Evolutionary conservation across 2,888 invertebrate species (phyloP), one percentile per base, ranked within the genome.

Genomic region (Sesamia inferens): DNA sequence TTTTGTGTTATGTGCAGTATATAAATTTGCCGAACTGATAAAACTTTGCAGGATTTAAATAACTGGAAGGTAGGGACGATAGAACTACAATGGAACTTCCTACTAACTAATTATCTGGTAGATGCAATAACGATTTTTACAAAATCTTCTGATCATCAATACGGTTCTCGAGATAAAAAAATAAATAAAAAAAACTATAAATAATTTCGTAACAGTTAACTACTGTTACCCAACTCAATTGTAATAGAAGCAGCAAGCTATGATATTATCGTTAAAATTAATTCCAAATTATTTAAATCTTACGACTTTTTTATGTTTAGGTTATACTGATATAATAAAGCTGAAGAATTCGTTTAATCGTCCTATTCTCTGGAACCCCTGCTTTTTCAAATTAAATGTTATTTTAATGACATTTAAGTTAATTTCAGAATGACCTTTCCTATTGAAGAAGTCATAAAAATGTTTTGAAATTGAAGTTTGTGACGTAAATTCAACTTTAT

Each of bases 181-280:
- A 39, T 2, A 31, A 31, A 31, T 31, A 5, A 14, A 31, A 22
- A 44, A 31, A 51, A 16, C 4, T 11, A 61, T 19, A 71, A 64
- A 74, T 11, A 74, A 61, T 64, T 65, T 61, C 55, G 14, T 65
- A 68, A 48, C 62, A 10, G 19, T 51, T 24, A 24, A 54, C 54
- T 13, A 51, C 16, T 54, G 67, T 79, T 83, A 67, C 71, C 22
- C 39, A 81, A 84, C 39, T 59, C 63, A 22, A 70, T 76, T 79
- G 76, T 68, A 61, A 71, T 24, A 39, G 22, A 44, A 74, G 57
- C 65, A 59, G 47, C 59, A 55, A 67, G 42, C 59, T 57, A 62
- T 72, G 55, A 69, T 51, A 61, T 68, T 68, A 70, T 71, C 66
- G 71, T 82, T 82, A 69, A 74, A 72, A 82, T 76, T 59, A 74